These are phyloP conservation scores for Drosophila lacertosa DNA, from an alignment of 1,140 invertebrate species.

Conservation along the genomic window DNA sequence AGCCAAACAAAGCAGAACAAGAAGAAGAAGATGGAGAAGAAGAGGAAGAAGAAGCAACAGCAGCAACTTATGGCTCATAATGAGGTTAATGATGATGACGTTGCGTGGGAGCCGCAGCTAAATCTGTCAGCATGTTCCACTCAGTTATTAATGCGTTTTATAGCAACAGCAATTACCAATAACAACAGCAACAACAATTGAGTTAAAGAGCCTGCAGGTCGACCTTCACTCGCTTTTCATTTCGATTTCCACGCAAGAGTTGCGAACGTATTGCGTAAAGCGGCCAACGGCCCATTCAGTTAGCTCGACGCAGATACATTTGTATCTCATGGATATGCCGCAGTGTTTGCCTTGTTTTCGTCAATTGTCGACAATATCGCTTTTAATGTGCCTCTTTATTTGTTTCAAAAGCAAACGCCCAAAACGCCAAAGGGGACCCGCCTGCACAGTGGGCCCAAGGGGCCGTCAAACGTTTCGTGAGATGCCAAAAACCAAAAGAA, in stretches of 20 bases:
- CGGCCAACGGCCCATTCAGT: slow-evolving; percentile 25
- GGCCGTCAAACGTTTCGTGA: slow-evolving; percentile 7
- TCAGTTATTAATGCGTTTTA: slow-evolving; percentile 52
- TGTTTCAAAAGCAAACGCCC: slow-evolving; percentile 58
- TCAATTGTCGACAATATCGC: slow-evolving; percentile 80
- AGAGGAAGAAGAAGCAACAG: neutral
- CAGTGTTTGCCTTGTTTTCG: slow-evolving; percentile 67
- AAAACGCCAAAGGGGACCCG: neutral
- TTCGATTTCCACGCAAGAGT: slow-evolving; percentile 40
- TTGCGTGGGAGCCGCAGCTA: slow-evolving; percentile 28
- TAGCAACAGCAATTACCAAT: slow-evolving; percentile 34
- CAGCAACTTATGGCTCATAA: neutral
- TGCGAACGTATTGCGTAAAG: slow-evolving; percentile 63
- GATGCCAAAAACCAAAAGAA: slow-evolving; percentile 34
- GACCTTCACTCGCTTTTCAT: slow-evolving; percentile 67
- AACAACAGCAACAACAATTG: slow-evolving; percentile 8
- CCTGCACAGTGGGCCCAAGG: neutral
- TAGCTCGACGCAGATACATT: slow-evolving; percentile 3
- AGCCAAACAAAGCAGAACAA: neutral
- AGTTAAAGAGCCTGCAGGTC: neutral
- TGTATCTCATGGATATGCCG: slow-evolving; percentile 8
- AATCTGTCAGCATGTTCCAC: slow-evolving; percentile 36
- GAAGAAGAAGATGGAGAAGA: too few relatives aligned
- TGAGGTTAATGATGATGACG: slow-evolving; percentile 26
- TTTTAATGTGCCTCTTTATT: slow-evolving; percentile 70